These are phyloP conservation scores for Galerucella pusilla DNA, from an alignment of 2,888 invertebrate genomes.

Conservation along the genomic window DNA sequence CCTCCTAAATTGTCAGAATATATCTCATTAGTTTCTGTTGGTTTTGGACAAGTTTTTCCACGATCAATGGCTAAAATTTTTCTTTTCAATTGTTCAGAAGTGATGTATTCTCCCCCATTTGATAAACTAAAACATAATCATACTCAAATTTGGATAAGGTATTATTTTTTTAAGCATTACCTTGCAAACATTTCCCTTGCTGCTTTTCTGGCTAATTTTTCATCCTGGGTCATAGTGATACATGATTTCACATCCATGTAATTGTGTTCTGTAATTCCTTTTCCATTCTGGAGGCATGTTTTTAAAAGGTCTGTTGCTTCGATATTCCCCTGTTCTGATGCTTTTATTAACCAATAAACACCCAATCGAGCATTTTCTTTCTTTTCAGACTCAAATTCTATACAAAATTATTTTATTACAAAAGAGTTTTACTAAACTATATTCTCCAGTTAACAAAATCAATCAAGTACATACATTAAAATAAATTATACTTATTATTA, in stretches of 20 bases:
- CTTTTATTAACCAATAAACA: conserved; percentile 91
- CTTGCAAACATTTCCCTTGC: conserved; percentile 89
- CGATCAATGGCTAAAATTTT: conserved; percentile 77
- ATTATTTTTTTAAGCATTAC: conserved; percentile 60
- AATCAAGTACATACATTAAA: neutral
- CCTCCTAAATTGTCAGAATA: conserved; percentile 46
- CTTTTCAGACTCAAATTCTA: conserved; percentile 70
- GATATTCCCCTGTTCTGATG: conserved; percentile 90
- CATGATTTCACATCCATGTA: conserved; percentile 81
- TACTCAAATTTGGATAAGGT: neutral
- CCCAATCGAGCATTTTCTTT: conserved; percentile 84
- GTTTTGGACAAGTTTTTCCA: conserved; percentile 48
- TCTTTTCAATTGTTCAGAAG: conserved; percentile 82
- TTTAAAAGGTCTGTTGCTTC: conserved; percentile 85
- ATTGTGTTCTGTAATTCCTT: conserved; percentile 80
- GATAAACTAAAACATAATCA: conserved; percentile 71
- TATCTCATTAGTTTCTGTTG: conserved; percentile 48
- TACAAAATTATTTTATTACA: conserved; percentile 10
- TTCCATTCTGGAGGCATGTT: conserved; percentile 78
- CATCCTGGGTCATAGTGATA: conserved; percentile 84
- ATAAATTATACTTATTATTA: neutral
- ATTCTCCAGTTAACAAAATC: no score
- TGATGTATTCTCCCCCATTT: conserved; percentile 88
- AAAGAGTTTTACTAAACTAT: conserved; percentile 4
- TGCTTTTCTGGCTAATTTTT: conserved; percentile 88